Conservation (phyloP, 2,888 invertebrate genomes). For the Tetheella fluctuosa region DNA sequence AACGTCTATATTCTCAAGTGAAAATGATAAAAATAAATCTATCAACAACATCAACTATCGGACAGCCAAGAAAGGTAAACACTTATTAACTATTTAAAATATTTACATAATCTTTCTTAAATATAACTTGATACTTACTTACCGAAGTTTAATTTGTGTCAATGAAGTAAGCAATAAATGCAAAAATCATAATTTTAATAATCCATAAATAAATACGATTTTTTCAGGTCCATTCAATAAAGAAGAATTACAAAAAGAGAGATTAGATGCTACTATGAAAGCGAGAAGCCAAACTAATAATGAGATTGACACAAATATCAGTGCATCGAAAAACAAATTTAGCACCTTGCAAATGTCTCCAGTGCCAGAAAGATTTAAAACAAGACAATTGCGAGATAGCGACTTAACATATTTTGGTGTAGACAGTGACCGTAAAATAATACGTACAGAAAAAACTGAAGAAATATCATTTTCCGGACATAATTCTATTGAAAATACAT, state of each 20-base stretch:
- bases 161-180: background rate
- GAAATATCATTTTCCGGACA: constrained; percentile 36
- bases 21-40: constrained; percentile 40
- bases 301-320: constrained; percentile 25
- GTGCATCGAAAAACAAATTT: constrained; percentile 43
- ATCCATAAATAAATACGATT: background rate
- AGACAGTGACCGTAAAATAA: constrained; percentile 37
- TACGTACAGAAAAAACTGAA: constrained; percentile 27
- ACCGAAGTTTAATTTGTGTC: too few species aligned
- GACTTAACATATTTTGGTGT: constrained; percentile 85
- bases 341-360: constrained; percentile 55
- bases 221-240: constrained; percentile 42
- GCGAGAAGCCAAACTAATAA: constrained; percentile 24
- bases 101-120: too few species aligned
- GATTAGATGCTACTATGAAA: constrained; percentile 26
- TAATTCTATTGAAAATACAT: constrained; percentile 55
- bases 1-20: constrained; percentile 42
- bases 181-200: background rate
- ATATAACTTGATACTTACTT: too few species aligned
- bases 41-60: constrained; percentile 46
- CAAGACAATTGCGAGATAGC: constrained; percentile 82
- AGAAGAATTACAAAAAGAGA: constrained; percentile 31
- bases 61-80: constrained; percentile 63
- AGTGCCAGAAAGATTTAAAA: constrained; percentile 53
- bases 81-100: too few species aligned